Base-by-base conservation (phyloP, 2,113 vertebrate genomes). In the Proteles cristata region DNA sequence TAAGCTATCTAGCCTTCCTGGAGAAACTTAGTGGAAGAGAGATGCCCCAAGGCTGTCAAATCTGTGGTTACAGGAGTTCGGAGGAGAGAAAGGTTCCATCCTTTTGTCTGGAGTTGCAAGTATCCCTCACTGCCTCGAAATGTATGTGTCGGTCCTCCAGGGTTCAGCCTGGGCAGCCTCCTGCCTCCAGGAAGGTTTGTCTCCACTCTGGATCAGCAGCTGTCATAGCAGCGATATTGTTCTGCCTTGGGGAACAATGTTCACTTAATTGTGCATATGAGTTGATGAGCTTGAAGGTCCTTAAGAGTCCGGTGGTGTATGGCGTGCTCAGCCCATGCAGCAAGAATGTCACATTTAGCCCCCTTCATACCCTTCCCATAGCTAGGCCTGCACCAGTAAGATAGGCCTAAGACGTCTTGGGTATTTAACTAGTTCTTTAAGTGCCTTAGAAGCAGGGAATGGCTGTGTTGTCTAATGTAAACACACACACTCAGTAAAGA, bases 81-180 rank as follows among this genome's bases (percentile, higher is more conserved):
- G 48, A 45, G 53, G n/a, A 33, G 25, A 12, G 55, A 50, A 50
- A 26, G 16, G 11, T 4, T 61, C 48, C 6, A 1, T 21, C 25
- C 66, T 45, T 28, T 11, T 15, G 58, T n/a, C 83, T 1, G 7
- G n/a, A 39, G 7, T 84, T 63, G 39, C 28, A 50, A n/a, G 6
- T 2, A 10, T 21, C 15, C 63, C 19, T 73, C 45, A 5, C 11
- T 7, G 16, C 55, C 80, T 7, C 2, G 12, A 73, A 68, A 25
- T 45, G 0, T 14, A 25, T 55, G 0, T 17, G 6, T 45, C 43
- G 0, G 5, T 4, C 12, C 26, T 33, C 4, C 61, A 21, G 23
- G 7, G 5, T 9, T 50, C 10, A 11, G 81, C 25, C 31, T 73
- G 16, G 39, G 12, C 15, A 16, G 58, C 48, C 50, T 77, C 28